Percentiles rank a stretch among this genome's conserved stretches.
These are phyloP conservation scores for Phoxinus dragarum DNA, from an alignment of 2,797 vertebrate species.

Conservation along the genomic window DNA sequence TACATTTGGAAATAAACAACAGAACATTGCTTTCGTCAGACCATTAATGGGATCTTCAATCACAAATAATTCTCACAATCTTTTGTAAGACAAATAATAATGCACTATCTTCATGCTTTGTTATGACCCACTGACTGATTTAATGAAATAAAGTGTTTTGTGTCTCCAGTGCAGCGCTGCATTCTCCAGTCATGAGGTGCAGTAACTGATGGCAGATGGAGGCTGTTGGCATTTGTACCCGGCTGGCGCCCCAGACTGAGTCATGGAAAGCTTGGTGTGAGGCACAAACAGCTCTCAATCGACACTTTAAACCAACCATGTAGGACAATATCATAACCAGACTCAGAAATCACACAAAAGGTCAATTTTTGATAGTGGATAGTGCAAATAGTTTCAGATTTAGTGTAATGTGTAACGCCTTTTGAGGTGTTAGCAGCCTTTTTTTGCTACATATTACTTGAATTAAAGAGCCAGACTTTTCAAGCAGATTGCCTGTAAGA, in stretches of 20 bases:
- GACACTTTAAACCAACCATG: slow-evolving; percentile 35
- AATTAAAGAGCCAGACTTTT: background rate
- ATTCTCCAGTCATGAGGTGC: slow-evolving; percentile 49
- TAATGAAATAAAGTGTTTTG: slow-evolving; percentile 35
- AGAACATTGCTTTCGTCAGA: background rate
- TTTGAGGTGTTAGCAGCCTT: background rate
- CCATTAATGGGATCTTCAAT: background rate
- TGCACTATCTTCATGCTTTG: slow-evolving; percentile 21
- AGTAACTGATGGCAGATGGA: slow-evolving; percentile 55
- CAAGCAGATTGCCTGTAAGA: slow-evolving; percentile 33
- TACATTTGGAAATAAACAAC: background rate
- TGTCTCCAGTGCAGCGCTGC: slow-evolving; percentile 32
- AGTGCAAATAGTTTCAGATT: background rate
- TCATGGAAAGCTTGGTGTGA: slow-evolving; percentile 39
- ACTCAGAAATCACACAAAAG: background rate
- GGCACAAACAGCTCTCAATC: slow-evolving; percentile 34
- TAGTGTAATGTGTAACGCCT: background rate
- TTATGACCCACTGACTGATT: slow-evolving; percentile 34
- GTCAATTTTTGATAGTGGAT: background rate
- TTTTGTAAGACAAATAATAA: slow-evolving; percentile 2
- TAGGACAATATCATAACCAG: slow-evolving; percentile 22
- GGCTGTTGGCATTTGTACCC: slow-evolving; percentile 40
- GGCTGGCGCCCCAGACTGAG: slow-evolving; percentile 48
- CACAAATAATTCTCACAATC: background rate
- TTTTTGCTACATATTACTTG: slow-evolving; percentile 7